These are phyloP conservation scores for Sarcophaga variegata DNA, from an alignment of 2,888 invertebrate species.

Conservation along the genomic window DNA sequence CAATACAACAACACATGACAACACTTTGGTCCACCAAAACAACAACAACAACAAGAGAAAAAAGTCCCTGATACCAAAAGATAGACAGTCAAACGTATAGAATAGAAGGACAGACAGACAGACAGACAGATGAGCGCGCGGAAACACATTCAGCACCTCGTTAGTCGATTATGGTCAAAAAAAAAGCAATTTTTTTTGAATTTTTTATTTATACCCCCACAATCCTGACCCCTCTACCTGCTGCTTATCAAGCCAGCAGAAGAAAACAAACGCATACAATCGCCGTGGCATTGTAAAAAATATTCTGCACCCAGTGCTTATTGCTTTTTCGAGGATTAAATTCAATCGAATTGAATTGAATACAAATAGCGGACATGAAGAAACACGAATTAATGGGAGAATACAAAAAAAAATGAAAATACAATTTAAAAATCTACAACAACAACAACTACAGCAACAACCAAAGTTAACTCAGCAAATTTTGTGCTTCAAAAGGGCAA, in stretches of 20 bases:
- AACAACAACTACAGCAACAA: background rate
- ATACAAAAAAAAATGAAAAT: constrained; percentile 50
- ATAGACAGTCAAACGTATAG: constrained; percentile 24
- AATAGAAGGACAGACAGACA: constrained; percentile 12
- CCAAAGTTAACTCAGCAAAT: constrained; percentile 37
- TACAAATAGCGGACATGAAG: constrained; percentile 65
- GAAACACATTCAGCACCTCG: constrained; percentile 75
- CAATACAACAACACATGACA: constrained; percentile 1
- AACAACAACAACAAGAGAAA: background rate
- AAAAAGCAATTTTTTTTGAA: constrained; percentile 71
- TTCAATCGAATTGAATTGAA: constrained; percentile 70
- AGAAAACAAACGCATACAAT: constrained; percentile 44
- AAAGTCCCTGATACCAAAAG: background rate
- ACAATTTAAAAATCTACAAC: background rate
- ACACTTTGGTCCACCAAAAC: background rate
- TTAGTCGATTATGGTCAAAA: constrained; percentile 75
- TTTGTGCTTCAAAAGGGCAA: constrained; percentile 56
- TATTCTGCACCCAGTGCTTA: constrained; percentile 44
- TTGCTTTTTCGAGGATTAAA: constrained; percentile 64
- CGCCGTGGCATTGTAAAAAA: constrained; percentile 62
- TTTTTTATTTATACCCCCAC: constrained; percentile 69
- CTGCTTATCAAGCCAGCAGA: constrained; percentile 52
- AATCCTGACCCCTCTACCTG: background rate
- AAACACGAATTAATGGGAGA: constrained; percentile 53
- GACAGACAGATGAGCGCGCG: constrained; percentile 52